Evolutionary conservation across 2,888 invertebrate species (phyloP).

Genomic region (Yponomeuta plumbellus): DNA sequence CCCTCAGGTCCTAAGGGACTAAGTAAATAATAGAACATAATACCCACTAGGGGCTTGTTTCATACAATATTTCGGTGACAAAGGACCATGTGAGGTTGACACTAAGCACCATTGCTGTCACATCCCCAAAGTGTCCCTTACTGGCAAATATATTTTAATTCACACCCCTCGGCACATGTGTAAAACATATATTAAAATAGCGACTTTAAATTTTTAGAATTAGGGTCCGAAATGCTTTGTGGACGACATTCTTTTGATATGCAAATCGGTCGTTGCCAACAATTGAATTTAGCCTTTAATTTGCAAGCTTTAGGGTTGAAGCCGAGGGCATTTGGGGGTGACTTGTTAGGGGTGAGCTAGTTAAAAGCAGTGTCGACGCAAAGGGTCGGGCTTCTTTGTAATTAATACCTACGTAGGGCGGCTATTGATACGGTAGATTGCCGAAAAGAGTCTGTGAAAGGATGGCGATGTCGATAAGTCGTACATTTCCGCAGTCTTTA

Average conservation of each 20-base stretch:
- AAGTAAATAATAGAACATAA: conserved; percentile 20
- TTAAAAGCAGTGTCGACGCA: conserved; percentile 52
- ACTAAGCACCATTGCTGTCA: conserved; percentile 64
- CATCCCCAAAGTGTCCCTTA: conserved; percentile 54
- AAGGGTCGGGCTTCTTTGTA: conserved; percentile 64
- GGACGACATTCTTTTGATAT: conserved; percentile 41
- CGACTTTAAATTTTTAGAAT: conserved; percentile 22
- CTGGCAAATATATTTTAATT: conserved; percentile 61
- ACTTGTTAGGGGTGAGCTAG: conserved; percentile 54
- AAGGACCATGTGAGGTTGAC: conserved; percentile 63
- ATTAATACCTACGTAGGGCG: conserved; percentile 68
- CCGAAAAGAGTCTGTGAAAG: conserved; percentile 33
- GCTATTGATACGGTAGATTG: conserved; percentile 69
- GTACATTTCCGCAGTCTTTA: background rate
- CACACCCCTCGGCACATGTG: conserved; percentile 58
- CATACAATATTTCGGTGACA: conserved; percentile 46
- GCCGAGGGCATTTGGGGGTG: conserved; percentile 28
- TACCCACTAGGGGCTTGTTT: conserved; percentile 28
- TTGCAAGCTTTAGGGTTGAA: conserved; percentile 3
- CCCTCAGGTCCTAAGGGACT: conserved; percentile 7
- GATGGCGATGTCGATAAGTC: background rate
- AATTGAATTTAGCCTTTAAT: conserved; percentile 34
- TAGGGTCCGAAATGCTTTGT: conserved; percentile 22
- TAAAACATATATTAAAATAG: conserved; percentile 23
- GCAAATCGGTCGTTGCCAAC: conserved; percentile 41